A percentile compares a stretch with the other conserved stretches of the same genome.
These are phyloP conservation scores for Galeruca laticollis DNA, from an alignment of 2,888 invertebrate species.

Conservation along the genomic window DNA sequence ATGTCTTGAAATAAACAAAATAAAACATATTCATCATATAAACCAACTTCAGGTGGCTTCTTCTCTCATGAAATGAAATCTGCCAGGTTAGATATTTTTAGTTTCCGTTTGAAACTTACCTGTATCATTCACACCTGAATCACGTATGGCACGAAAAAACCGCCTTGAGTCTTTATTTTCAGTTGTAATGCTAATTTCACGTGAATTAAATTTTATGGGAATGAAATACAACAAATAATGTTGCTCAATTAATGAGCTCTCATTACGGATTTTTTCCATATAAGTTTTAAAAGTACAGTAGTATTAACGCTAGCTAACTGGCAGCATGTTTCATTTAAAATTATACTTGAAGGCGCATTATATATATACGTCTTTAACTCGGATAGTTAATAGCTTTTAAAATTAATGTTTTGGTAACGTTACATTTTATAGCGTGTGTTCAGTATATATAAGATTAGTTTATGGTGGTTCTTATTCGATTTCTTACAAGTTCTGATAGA, in stretches of 20 bases:
- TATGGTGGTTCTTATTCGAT: conserved; percentile 35
- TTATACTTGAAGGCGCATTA: too few relatives aligned
- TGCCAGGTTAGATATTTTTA: too few relatives aligned
- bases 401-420: conserved; percentile 11
- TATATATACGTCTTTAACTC: neutral
- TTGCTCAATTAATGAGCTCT: conserved; percentile 38
- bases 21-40: too few relatives aligned
- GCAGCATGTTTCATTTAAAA: conserved; percentile 11
- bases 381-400: conserved; percentile 12
- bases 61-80: too few relatives aligned
- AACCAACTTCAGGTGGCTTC: too few relatives aligned
- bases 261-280: conserved; percentile 30
- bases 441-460: conserved; percentile 2
- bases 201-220: conserved; percentile 38
- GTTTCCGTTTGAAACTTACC: too few relatives aligned
- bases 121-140: conserved; percentile 48
- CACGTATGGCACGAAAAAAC: conserved; percentile 42
- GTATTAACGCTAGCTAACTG: conserved; percentile 17
- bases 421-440: neutral
- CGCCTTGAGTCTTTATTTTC: conserved; percentile 29
- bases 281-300: conserved; percentile 25
- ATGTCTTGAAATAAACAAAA: too few relatives aligned
- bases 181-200: conserved; percentile 36
- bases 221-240: conserved; percentile 32
- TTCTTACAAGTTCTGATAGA: neutral